Conservation (phyloP, 2,113 vertebrate genomes). For the Pipa parva region DNA sequence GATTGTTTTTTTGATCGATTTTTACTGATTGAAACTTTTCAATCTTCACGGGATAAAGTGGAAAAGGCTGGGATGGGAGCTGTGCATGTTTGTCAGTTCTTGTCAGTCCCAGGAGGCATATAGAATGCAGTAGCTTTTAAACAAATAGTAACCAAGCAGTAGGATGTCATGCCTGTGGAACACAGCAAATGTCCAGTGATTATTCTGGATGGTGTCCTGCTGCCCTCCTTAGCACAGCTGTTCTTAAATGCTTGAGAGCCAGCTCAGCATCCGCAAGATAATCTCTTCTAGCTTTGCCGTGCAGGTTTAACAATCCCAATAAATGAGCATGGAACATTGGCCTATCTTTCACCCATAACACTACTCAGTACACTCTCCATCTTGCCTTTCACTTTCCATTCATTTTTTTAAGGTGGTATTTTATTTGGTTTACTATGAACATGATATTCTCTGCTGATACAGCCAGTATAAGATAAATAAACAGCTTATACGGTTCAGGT, state of each 20-base stretch:
- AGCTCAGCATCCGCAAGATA: conserved; percentile 25
- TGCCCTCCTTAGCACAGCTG: conserved; percentile 16
- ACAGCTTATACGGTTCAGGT: no score
- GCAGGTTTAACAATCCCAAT: not conserved
- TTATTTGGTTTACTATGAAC: no score
- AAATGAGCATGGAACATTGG: not conserved
- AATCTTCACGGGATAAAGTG: no score
- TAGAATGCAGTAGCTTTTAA: conserved; percentile 1
- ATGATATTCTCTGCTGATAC: no score
- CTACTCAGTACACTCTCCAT: not conserved
- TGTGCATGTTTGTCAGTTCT: no score
- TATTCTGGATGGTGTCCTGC: conserved; percentile 24
- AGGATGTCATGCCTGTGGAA: conserved; percentile 22
- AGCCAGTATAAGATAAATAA: no score
- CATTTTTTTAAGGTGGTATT: no score
- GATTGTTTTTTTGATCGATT: no score
- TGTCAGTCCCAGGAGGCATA: conserved; percentile 21
- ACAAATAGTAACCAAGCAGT: conserved; percentile 9
- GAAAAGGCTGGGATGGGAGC: no score
- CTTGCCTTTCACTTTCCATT: no score
- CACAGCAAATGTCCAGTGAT: conserved; percentile 16
- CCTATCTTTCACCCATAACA: not conserved
- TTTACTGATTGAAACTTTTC: no score
- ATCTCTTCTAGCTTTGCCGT: conserved; percentile 10
- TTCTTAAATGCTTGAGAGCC: not conserved